Evolutionary conservation across 2,113 vertebrate species (phyloP).

Genomic region (Psilopogon haemacephalus): DNA sequence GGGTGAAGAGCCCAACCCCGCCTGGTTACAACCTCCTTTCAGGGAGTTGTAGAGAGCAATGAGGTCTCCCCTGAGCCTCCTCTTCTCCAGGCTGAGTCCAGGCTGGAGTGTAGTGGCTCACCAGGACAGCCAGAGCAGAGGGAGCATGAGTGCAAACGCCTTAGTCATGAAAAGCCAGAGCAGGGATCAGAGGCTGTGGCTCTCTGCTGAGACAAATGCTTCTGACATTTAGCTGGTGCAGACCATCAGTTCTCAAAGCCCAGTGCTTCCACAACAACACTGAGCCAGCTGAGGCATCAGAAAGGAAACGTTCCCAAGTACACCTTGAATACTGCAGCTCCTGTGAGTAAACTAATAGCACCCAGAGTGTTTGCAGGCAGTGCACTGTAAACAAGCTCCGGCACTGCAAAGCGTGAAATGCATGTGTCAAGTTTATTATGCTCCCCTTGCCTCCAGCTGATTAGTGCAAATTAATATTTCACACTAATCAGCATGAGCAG

Average conservation of each 20-base stretch:
- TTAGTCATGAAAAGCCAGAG: neutral
- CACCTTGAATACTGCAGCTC: neutral
- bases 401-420: slow-evolving; percentile 61
- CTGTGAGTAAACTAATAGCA: slow-evolving; percentile 17
- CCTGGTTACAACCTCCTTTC: no score
- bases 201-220: neutral
- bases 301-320: slow-evolving; percentile 19
- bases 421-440: slow-evolving; percentile 72
- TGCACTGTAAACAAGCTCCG: slow-evolving; percentile 20
- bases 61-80: no score
- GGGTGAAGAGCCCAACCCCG: no score
- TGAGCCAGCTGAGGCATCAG: neutral
- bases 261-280: neutral
- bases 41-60: no score
- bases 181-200: neutral
- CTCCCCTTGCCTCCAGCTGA: slow-evolving; percentile 58
- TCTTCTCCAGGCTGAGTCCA: no score
- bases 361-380: neutral
- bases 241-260: slow-evolving; percentile 14
- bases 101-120: neutral
- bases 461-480: slow-evolving; percentile 75
- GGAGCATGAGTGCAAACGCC: neutral
- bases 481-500: slow-evolving; percentile 69
- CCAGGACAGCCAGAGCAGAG: neutral
- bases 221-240: slow-evolving; percentile 13